These are phyloP conservation scores for Tigriopus japonicus DNA, from an alignment of 1,140 invertebrate species.

Conservation along the genomic window DNA sequence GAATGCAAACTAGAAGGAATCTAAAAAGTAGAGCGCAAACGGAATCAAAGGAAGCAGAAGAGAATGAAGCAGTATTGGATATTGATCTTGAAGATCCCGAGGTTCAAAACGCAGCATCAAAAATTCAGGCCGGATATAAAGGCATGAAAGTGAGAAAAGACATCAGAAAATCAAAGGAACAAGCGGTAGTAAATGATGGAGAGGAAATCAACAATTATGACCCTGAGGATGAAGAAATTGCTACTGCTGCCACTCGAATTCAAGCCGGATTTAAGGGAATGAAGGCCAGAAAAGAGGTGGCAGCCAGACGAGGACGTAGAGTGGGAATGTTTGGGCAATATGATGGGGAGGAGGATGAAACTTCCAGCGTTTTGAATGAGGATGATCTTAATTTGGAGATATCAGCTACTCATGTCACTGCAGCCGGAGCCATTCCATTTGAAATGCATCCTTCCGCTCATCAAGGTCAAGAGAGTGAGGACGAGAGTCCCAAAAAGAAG, in stretches of 20 bases:
- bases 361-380: too few species aligned
- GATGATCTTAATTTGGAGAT: too few species aligned
- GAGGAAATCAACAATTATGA: background rate
- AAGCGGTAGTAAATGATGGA: background rate
- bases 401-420: too few species aligned
- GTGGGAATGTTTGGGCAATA: too few species aligned
- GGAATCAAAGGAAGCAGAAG: background rate
- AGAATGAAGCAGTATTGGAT: slow-evolving; percentile 16
- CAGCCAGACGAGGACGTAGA: background rate
- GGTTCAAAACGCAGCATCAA: slow-evolving; percentile 38
- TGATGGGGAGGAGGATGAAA: too few species aligned
- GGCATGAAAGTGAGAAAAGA: slow-evolving; percentile 43
- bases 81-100: slow-evolving; percentile 35
- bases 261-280: slow-evolving; percentile 41
- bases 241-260: slow-evolving; percentile 38
- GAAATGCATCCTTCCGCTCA: too few species aligned
- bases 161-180: slow-evolving; percentile 26
- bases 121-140: slow-evolving; percentile 43
- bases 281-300: background rate
- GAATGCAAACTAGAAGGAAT: slow-evolving; percentile 17
- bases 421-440: too few species aligned
- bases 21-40: slow-evolving; percentile 14
- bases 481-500: too few species aligned
- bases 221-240: background rate
- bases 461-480: too few species aligned